Evolutionary conservation across 2,888 invertebrate genomes (phyloP), one percentile per base, ranked within the genome.

Genomic region (Allophyes oxyacanthae): DNA sequence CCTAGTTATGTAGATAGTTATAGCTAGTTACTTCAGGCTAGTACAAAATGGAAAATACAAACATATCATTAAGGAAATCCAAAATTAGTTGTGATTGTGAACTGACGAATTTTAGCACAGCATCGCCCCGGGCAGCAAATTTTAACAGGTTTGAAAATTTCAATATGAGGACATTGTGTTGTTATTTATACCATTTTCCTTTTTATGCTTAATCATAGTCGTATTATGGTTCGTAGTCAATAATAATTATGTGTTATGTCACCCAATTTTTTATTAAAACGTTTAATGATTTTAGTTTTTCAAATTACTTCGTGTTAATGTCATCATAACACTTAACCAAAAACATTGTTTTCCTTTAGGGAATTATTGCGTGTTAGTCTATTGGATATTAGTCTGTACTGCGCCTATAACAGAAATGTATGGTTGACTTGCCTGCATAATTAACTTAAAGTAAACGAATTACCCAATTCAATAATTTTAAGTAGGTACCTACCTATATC

Each of bases 91-190:
- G 30, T 45, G 62, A 41, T 46, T 55, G 36, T 55, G 46, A 43
- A 62, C 55, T 51, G 52, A 67, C 45, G 51, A 63, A 60, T 20
- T 20, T 20, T 55, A 76, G 73, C 73, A 68, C 68, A 55, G 77
- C 74, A 55, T 48, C 53, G 70, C 40, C 0, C 44, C 15, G 49
- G 20, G 9, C 49, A 36, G 44, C 59, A 76, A 72, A 55, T 62
- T 68, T 48, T 64, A 75, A 41, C 64, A 68, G 69, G 64, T 75
- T 72, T 52, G 61, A 42, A 54, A 40, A 61, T 45, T 49, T 36
- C 36, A 20, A 34, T 15, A 44, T 30, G 30, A 25, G 32, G 30
- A 51, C 52, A 25, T 44, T 32, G 33, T 51, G 6, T 4, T 32
- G 43, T 40, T 52, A 67, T 58, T 57, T 53, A 52, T 50, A 30